Evolutionary conservation across 1,140 invertebrate genomes (phyloP), one percentile per base, ranked within the genome.

Genomic region (Oppia nitens): DNA sequence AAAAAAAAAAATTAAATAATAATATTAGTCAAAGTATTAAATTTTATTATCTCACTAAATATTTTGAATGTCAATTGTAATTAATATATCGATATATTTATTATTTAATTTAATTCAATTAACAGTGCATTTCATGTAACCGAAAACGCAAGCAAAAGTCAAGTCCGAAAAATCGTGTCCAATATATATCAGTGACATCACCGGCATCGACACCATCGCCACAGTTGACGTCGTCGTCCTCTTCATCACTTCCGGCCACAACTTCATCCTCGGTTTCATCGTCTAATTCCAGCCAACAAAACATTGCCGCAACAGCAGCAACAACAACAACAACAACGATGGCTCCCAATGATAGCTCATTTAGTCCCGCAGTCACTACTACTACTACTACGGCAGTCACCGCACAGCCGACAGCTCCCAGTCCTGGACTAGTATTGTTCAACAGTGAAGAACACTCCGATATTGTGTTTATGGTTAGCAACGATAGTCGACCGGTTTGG

Each of bases 381-480:
- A n/a, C n/a, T n/a, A n/a, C n/a, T n/a, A 40, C 32, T 17, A 40
- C 32, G 32, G 32, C 32, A 9, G 6, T 9, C 17, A 40, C 17
- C 6, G n/a, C n/a, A n/a, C 53, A 53, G 23, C 59, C 60, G 26
- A 63, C 65, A 12, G 64, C 59, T 21, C 60, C 63, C 3, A 62
- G 59, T 57, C 63, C 60, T 28, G 61, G 62, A 20, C 57, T 63
- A 23, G 17, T 62, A 11, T 59, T 68, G 17, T 75, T 73, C 59
- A 78, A 80, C 62, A 74, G 73, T 57, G 79, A 81, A 68, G 73
- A 73, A 24, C 72, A 77, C 50, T 79, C 79, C 65, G 82, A 84
- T 68, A 76, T 84, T 32, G 75, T 75, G 14, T 80, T 84, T 65
- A 73, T 79, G 55, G 81, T 81, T 3, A 80, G 81, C 12, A 70